Evolutionary conservation across 2,113 vertebrate genomes (phyloP).

Genomic region (Bambusicola thoracicus): DNA sequence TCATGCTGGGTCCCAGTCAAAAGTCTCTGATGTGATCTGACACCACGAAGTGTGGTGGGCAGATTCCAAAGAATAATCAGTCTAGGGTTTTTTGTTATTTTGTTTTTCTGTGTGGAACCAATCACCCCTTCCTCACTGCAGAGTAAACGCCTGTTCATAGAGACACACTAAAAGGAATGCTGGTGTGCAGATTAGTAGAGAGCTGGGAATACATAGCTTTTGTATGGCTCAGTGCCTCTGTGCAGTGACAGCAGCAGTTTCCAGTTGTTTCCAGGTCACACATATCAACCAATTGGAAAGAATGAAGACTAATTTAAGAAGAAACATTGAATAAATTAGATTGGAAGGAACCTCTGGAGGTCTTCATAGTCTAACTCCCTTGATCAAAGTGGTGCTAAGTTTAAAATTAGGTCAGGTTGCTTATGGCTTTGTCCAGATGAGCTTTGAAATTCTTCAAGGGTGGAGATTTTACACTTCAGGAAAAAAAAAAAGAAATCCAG

Average conservation of each 20-base stretch:
- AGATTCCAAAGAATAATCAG: neutral
- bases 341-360: constrained; percentile 16
- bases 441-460: neutral
- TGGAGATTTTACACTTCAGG: neutral
- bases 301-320: constrained; percentile 2
- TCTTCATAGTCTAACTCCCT: neutral
- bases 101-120: neutral
- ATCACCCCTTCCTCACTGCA: neutral
- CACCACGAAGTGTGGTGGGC: neutral
- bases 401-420: constrained; percentile 34
- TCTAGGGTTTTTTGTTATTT: neutral
- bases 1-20: neutral
- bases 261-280: constrained; percentile 51
- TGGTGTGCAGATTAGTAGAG: neutral
- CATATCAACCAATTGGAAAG: constrained; percentile 9
- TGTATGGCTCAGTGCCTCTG: constrained; percentile 49
- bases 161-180: neutral
- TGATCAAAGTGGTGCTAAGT: neutral
- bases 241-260: constrained; percentile 17
- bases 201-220: constrained; percentile 17
- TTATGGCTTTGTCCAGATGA: neutral
- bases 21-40: neutral
- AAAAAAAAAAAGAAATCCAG: neutral
- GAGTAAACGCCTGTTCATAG: neutral
- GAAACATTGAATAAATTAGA: neutral